Percentiles rank a stretch among this genome's conserved stretches.
phyloP scores from a whole-genome alignment of 2,113 vertebrate species.

The Pundamilia nyererei region DNA sequence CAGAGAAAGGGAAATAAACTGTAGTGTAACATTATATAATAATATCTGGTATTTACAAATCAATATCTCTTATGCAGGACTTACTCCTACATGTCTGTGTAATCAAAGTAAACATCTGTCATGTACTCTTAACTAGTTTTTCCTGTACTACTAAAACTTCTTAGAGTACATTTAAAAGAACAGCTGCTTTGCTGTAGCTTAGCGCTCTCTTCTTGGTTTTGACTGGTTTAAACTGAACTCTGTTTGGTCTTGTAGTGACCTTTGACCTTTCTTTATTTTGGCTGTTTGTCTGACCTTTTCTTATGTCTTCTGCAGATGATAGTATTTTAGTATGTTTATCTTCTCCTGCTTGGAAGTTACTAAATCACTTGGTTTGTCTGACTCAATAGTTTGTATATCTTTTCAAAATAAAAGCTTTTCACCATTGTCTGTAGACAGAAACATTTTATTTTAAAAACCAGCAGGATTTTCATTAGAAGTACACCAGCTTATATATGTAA shows the following conservation, averaged over 20 bases:
- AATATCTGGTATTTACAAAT: neutral
- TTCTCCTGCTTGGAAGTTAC: neutral
- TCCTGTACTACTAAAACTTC: neutral
- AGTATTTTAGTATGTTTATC: neutral
- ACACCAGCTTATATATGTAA: neutral
- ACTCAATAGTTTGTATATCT: neutral
- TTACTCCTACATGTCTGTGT: neutral
- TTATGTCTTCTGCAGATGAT: neutral
- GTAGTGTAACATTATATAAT: neutral
- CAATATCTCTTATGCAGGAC: neutral
- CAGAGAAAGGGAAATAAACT: neutral
- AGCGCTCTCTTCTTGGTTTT: neutral
- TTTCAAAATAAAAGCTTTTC: neutral
- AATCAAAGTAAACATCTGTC: neutral
- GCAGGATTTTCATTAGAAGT: neutral
- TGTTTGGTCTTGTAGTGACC: neutral
- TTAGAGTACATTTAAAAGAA: neutral
- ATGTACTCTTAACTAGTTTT: neutral
- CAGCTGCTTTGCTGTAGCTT: neutral
- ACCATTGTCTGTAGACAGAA: neutral
- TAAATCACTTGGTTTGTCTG: neutral
- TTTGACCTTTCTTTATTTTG: neutral
- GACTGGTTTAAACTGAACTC: neutral
- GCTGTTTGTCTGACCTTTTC: neutral
- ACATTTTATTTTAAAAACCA: neutral